Evolutionary conservation across 2,113 vertebrate species (phyloP).

Genomic region (Mungos mungo): DNA sequence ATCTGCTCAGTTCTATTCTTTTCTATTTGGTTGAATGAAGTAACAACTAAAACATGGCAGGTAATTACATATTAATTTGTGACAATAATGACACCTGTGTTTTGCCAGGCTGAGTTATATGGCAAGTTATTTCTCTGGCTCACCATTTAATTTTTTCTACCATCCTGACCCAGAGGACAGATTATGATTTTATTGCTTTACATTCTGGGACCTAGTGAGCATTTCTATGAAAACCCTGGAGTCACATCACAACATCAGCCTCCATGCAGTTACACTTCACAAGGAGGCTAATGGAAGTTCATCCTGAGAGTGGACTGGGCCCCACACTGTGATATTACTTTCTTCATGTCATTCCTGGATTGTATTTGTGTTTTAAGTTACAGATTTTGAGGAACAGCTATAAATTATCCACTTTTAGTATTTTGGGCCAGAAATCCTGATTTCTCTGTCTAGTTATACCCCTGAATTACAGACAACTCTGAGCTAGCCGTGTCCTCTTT

Average conservation of each 20-base stretch:
- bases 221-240: background rate
- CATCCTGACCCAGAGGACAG: background rate
- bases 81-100: background rate
- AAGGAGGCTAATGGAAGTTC: background rate
- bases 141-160: background rate
- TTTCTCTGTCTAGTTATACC: background rate
- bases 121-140: background rate
- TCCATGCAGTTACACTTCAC: background rate
- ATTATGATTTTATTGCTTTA: constrained; percentile 1
- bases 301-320: background rate
- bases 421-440: background rate
- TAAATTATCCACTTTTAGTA: background rate
- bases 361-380: constrained; percentile 2
- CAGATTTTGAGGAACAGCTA: background rate
- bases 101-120: background rate
- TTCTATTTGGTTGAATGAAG: background rate
- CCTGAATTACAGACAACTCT: background rate
- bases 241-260: background rate
- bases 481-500: background rate
- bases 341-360: background rate
- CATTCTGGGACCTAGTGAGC: background rate
- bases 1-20: background rate
- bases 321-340: background rate
- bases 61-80: background rate
- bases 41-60: background rate